Percentiles rank a stretch among this genome's conserved stretches.
Evolutionary conservation across 2,113 vertebrate genomes (phyloP).

Genomic region (Grus americana): DNA sequence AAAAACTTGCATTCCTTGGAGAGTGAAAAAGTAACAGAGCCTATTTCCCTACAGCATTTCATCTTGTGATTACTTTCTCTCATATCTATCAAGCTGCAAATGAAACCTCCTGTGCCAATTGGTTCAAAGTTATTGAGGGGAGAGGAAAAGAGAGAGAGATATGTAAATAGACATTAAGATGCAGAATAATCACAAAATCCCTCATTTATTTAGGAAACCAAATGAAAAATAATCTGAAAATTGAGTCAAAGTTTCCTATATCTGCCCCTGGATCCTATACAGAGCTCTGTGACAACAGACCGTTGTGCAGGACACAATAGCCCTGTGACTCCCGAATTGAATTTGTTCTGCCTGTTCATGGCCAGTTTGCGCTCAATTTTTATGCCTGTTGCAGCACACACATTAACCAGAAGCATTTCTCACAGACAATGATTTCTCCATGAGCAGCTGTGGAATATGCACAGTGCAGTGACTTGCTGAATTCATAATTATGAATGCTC

Average conservation of each 20-base stretch:
- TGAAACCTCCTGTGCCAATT: not conserved
- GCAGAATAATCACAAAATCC: not conserved
- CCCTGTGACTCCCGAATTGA: not conserved
- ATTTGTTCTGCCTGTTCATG: constrained; percentile 57
- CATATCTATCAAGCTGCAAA: not conserved
- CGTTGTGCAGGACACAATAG: not conserved
- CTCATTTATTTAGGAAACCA: not conserved
- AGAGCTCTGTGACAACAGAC: not conserved
- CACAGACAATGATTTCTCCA: constrained; percentile 51
- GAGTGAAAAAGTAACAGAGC: not conserved
- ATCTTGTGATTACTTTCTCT: not conserved
- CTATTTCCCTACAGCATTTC: not conserved
- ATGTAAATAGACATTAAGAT: not conserved
- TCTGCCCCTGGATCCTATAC: not conserved
- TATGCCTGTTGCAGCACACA: constrained; percentile 28
- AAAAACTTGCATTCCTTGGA: not conserved
- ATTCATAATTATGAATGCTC: constrained; percentile 41
- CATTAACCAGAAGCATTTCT: constrained; percentile 32
- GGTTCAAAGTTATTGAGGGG: not conserved
- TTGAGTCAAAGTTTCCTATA: not conserved
- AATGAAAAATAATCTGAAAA: constrained; percentile 23
- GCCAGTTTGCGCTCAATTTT: constrained; percentile 47
- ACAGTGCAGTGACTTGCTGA: constrained; percentile 2
- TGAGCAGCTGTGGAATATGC: constrained; percentile 45
- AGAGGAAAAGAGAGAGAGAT: not conserved